These are phyloP conservation scores for Mactra quadrangularis DNA, from an alignment of 1,140 invertebrate genomes.

Conservation along the genomic window DNA sequence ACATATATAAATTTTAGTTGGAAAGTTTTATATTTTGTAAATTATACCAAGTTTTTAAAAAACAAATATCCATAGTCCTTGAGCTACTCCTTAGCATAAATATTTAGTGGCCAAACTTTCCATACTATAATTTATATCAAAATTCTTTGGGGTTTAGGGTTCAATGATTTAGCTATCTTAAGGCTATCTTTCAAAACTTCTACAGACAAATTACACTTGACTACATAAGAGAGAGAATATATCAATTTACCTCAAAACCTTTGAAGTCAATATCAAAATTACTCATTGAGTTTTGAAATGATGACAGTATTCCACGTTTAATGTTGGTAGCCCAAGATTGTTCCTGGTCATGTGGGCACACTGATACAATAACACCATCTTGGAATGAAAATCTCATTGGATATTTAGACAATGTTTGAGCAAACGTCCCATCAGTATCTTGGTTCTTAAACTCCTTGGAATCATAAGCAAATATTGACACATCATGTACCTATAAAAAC, in stretches of 20 bases:
- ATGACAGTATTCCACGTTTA: constrained; percentile 93
- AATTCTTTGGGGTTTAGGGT: no score
- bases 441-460: constrained; percentile 47
- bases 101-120: no score
- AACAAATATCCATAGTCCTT: no score
- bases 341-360: constrained; percentile 86
- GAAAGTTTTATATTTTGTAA: no score
- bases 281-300: constrained; percentile 94
- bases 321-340: constrained; percentile 93
- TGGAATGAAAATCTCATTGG: constrained; percentile 86
- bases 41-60: no score
- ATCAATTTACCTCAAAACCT: constrained; percentile 33
- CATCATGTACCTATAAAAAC: constrained; percentile 70
- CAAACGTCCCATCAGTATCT: constrained; percentile 53
- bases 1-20: no score
- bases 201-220: no score
- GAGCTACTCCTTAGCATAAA: no score
- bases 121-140: no score
- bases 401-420: constrained; percentile 71
- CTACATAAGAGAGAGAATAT: no score
- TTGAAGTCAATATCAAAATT: constrained; percentile 90
- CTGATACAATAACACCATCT: constrained; percentile 84
- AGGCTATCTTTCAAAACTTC: no score
- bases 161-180: no score
- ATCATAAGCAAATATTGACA: constrained; percentile 67